Conservation (phyloP, 2,888 invertebrate genomes). For the Yponomeuta plumbellus region DNA sequence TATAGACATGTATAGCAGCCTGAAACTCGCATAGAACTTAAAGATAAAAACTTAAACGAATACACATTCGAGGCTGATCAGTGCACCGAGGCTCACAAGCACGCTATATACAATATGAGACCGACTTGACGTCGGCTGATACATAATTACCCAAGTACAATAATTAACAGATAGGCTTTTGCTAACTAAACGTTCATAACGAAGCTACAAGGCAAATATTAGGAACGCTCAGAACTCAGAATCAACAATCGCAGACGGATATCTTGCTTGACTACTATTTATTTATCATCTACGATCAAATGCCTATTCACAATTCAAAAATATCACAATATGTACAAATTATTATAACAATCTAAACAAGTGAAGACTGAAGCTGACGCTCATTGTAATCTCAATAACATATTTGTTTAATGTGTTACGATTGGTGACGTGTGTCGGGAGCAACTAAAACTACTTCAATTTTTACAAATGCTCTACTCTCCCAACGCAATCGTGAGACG, state of each 20-base stretch:
- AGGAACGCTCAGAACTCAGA: constrained; percentile 39
- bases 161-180: constrained; percentile 31
- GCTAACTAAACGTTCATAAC: constrained; percentile 24
- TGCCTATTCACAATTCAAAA: constrained; percentile 69
- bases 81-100: constrained; percentile 17
- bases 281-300: constrained; percentile 25
- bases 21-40: constrained; percentile 42
- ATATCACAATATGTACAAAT: constrained; percentile 75
- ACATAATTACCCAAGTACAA: constrained; percentile 15
- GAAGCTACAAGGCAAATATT: constrained; percentile 34
- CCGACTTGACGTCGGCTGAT: not conserved
- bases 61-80: constrained; percentile 13
- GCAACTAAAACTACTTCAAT: not conserved
- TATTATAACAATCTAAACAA: constrained; percentile 42
- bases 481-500: not conserved
- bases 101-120: constrained; percentile 14
- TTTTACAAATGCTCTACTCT: not conserved
- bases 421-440: constrained; percentile 10
- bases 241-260: constrained; percentile 45
- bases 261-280: constrained; percentile 22
- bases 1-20: constrained; percentile 34
- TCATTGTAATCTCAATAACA: constrained; percentile 45
- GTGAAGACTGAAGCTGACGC: constrained; percentile 13
- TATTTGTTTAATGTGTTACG: constrained; percentile 25
- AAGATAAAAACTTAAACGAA: constrained; percentile 13